Evolutionary conservation across 2,113 vertebrate genomes (phyloP), one percentile per base, ranked within the genome.

Genomic region (Alexandromys fortis): DNA sequence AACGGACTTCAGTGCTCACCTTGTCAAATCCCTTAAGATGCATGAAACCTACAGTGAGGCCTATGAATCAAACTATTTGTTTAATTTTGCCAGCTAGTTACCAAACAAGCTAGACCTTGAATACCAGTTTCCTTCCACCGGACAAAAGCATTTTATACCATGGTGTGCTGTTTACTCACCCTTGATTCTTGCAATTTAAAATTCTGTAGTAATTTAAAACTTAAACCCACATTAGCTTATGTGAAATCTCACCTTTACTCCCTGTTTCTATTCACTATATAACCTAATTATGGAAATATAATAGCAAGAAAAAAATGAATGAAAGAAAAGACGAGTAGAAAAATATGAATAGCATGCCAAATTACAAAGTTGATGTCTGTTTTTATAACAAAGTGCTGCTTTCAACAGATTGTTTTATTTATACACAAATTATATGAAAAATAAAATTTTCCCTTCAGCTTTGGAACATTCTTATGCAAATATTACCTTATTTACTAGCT

Each of bases 161-260:
- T 3, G 76, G 7, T 30, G 5, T 24, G 10, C 22, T 77, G 11
- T 58, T 87, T 87, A 76, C 55, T 72, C 33, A 3, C 9, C 76
- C 65, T 94, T 45, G 42, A 58, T 92, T 77, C 35, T 63, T n/a
- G 24, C 78, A 49, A 47, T 49, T 94, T 76, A 72, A 70, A 85
- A 30, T 92, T 95, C 76, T 55, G 7, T 22, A 85, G 38, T 65
- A 76, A 76, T 92, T 90, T 81, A 93, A 90, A 87, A 88, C 65
- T 90, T 86, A 49, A 93, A 65, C 19, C 7, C 42, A 87, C 78
- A 93, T 94, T 26, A 87, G 65, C 38, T 85, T 96, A 70, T 52
- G 92, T 91, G 89, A 86, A 89, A n/a, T 94, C 30, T 91, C 63
- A 76, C 65, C 63, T 76, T 89, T 61, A 45, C 3, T 70, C 24